A percentile compares a stretch with the other conserved stretches of the same genome.
These are phyloP conservation scores for Volucella inflata DNA, from an alignment of 2,888 invertebrate species.

Conservation along the genomic window DNA sequence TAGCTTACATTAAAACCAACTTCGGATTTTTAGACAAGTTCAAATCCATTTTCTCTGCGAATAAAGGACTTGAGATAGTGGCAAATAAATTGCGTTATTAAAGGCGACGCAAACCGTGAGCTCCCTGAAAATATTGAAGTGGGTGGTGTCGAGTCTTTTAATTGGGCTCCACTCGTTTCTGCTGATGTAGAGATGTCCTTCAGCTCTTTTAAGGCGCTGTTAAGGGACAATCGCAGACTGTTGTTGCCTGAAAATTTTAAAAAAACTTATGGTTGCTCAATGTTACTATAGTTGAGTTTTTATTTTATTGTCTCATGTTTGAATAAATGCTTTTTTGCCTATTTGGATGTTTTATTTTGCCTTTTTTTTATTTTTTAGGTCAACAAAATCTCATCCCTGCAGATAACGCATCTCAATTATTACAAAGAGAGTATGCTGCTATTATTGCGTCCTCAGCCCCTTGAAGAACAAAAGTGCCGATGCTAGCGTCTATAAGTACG, in stretches of 20 bases:
- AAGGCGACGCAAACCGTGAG: slow-evolving; percentile 5
- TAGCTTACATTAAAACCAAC: slow-evolving; percentile 32
- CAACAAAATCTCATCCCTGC: no score
- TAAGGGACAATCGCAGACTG: slow-evolving; percentile 32
- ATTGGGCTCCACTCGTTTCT: no score
- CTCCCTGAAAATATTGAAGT: slow-evolving; percentile 17
- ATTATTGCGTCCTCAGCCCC: slow-evolving; percentile 28
- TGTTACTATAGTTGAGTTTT: no score
- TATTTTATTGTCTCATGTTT: not conserved
- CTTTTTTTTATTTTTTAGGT: not conserved
- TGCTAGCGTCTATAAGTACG: slow-evolving; percentile 27
- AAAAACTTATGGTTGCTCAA: slow-evolving; percentile 16
- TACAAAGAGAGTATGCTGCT: slow-evolving; percentile 41
- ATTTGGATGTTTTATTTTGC: not conserved
- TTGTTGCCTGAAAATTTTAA: slow-evolving; percentile 30
- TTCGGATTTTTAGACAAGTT: slow-evolving; percentile 32
- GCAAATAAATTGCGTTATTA: slow-evolving; percentile 23
- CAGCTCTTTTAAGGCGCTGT: slow-evolving; percentile 29
- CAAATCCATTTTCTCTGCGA: slow-evolving; percentile 11
- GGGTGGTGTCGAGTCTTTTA: slow-evolving; percentile 14
- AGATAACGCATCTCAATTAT: slow-evolving; percentile 23
- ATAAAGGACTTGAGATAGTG: slow-evolving; percentile 10
- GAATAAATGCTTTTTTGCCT: not conserved
- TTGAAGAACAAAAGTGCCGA: slow-evolving; percentile 19
- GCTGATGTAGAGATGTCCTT: slow-evolving; percentile 12